Base-by-base conservation (phyloP, 1,140 invertebrate genomes). In the Drosophila pseudoobscura region DNA sequence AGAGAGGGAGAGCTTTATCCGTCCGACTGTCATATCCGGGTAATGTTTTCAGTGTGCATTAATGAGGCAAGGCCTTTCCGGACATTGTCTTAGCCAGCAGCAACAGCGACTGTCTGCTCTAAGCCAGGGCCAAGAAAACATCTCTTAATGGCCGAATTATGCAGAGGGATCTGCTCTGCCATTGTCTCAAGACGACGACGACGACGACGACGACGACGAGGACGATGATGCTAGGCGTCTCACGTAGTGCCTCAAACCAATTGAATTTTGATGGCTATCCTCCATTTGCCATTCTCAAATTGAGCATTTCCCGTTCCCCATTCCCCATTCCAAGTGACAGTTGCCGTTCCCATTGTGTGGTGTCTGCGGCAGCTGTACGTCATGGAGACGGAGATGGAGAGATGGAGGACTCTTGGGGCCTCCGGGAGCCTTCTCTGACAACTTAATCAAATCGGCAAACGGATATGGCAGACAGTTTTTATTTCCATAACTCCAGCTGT, bases 241-340 rank as follows among this genome's bases (percentile, higher is more conserved):
- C 82, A 84, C 80, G 82, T 80, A 74, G 46, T 75, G 46, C 50
- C 80, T 31, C 73, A 87, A 75, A 85, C 82, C 82, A 87, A 87
- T 88, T 87, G 82, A 87, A 88, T 87, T 87, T 88, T 87, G 84
- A 87, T 87, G 78, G 77, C 68, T 44, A 50, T 43, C 65, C 65
- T 50, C 66, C 44, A 70, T 49, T 69, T 57, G 26, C 64, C 63
- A 53, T 65, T 11, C 64, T 22, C 62, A 65, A 65, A 63, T 64
- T 49, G 61, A 26, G 31, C 58, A 60, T 45, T 64, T 62, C 58
- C 58, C 29, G 7, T 65, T 47, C 3, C 24, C 24, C 24, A 24
- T 65, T 47, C 3, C 24, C 24, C 24, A 2, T 31, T 31, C 3
- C 31, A 22, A 8, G 7, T 11, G 11, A 31, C 49, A 35, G 41